A percentile compares a stretch with the other conserved stretches of the same genome.
Evolutionary conservation across 2,797 vertebrate genomes (phyloP).

Genomic region (Toxotes lorentzi): DNA sequence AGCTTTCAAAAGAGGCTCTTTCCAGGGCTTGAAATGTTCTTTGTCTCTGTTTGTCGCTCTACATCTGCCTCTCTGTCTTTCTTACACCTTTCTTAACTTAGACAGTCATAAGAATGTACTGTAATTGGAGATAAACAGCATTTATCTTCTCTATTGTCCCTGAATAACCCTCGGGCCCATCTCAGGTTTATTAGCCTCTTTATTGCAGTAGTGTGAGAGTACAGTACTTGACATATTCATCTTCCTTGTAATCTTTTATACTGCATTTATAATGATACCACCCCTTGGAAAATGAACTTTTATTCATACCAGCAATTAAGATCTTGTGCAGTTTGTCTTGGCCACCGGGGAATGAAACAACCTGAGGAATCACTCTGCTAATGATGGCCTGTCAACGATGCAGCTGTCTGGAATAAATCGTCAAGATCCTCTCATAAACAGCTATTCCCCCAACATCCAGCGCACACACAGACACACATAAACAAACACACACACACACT

Average conservation of each 20-base stretch:
- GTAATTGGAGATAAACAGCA: constrained; percentile 80
- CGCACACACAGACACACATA: constrained; percentile 51
- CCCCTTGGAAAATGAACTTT: constrained; percentile 85
- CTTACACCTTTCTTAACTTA: constrained; percentile 48
- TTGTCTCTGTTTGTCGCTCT: constrained; percentile 54
- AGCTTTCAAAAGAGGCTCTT: constrained; percentile 33
- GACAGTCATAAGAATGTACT: constrained; percentile 63
- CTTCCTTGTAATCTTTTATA: constrained; percentile 78
- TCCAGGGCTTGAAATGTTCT: constrained; percentile 29
- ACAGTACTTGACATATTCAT: constrained; percentile 81
- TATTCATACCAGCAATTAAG: constrained; percentile 88
- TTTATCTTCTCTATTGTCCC: constrained; percentile 79
- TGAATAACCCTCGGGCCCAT: constrained; percentile 73
- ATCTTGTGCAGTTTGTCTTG: constrained; percentile 86
- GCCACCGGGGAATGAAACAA: constrained; percentile 84
- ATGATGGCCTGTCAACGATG: constrained; percentile 89
- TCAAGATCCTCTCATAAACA: constrained; percentile 84
- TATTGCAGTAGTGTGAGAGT: constrained; percentile 75
- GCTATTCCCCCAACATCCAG: constrained; percentile 83
- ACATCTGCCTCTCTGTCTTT: constrained; percentile 48
- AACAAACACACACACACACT: constrained; percentile 24
- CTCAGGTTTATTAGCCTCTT: constrained; percentile 78
- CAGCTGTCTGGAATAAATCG: constrained; percentile 91
- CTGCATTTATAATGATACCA: constrained; percentile 78
- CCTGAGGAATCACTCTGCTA: constrained; percentile 87